Base-by-base conservation (phyloP, 2,797 vertebrate genomes). In the Rousettus madagascariensis region DNA sequence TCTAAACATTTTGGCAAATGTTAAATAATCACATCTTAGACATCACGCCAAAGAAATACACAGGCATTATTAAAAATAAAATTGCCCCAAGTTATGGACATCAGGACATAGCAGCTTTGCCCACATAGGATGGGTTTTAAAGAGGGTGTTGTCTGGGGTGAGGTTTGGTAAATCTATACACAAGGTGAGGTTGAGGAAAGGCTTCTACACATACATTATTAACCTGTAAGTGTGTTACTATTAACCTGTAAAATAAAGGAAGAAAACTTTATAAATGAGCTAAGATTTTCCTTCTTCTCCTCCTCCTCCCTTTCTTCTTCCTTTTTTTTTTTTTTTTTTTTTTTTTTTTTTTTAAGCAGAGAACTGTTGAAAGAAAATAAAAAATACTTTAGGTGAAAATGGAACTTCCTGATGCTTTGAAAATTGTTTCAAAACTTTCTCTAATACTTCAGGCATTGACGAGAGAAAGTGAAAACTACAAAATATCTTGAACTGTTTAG, bases 1-100 rank as follows among this genome's bases (percentile, higher is more conserved):
- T 85, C 96, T 96, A 96, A 96, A 96, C 88, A 93, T 97, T 97
- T 97, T 98, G 97, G 98, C 96, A 98, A 98, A 95, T 59, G 49
- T 96, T 97, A 97, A 97, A 96, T 98, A 96, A 96, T 97, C 95
- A 55, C 57, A 55, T 57, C 24, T 83, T 53, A 16, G 55, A 72
- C 12, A 82, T 36, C 36, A 46, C 30, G 15, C 26, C 57, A 94
- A 80, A 93, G 97, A 98, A 98, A 95, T 96, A 91, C 95, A 91
- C 95, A 77, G 86, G 94, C 41, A 0, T 93, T 94, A 96, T 96
- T 96, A 95, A 97, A 96, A 96, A 78, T n/a, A 20, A 74, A 83
- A 72, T 3, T 17, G 28, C 94, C 92, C 91, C 92, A 89, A 86
- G 0, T 1, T 43, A 46, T 0, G 6, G 91, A 92, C 51, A 68